Percentiles rank a stretch among this genome's conserved stretches.
Conservation (phyloP, 2,888 invertebrate genomes). For the Tipula helvola region DNA sequence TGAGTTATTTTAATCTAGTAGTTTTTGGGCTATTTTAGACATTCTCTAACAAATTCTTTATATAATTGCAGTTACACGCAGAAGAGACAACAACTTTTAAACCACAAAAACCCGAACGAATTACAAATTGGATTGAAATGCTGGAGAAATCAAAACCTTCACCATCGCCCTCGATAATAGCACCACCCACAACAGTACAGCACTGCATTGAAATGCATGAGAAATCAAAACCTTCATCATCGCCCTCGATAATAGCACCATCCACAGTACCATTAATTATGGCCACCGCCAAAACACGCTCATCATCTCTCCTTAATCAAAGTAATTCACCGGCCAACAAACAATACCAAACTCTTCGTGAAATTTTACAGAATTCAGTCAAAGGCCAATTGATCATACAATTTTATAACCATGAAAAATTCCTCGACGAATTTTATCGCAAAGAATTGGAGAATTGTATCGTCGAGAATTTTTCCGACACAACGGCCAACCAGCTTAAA, state of each 20-base stretch:
- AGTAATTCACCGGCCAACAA: background rate
- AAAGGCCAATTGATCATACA: background rate
- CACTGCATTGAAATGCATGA: no score
- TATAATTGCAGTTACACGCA: background rate
- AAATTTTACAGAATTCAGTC: background rate
- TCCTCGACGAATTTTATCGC: background rate
- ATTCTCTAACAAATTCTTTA: background rate
- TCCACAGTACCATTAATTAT: background rate
- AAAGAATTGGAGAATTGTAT: background rate
- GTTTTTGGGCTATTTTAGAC: no score
- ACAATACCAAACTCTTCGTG: background rate
- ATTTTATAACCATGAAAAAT: background rate
- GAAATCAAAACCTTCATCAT: background rate
- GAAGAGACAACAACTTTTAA: background rate
- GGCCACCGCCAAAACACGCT: background rate
- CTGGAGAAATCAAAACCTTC: background rate
- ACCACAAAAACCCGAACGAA: background rate
- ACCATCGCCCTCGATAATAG: no score
- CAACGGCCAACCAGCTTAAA: background rate
- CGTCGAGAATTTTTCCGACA: background rate
- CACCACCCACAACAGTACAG: no score
- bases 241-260: no score
- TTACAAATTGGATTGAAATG: background rate
- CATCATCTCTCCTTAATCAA: background rate
- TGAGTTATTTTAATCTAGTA: background rate